Conservation (phyloP, 2,113 vertebrate genomes). For the Baryphthengus martii region DNA sequence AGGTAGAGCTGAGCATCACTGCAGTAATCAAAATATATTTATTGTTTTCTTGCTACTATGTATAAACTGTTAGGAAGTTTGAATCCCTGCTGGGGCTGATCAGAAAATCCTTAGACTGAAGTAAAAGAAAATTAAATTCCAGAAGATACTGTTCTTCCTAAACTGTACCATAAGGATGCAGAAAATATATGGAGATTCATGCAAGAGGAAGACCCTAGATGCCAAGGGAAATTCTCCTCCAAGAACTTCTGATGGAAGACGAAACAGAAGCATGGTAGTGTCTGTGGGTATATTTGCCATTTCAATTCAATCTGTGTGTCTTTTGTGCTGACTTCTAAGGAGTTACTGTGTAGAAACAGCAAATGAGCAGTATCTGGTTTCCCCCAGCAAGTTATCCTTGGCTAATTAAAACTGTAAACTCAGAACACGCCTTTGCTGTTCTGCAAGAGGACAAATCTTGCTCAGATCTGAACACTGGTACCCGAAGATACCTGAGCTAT, state of each 20-base stretch:
- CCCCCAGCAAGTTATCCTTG: background rate
- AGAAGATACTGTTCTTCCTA: background rate
- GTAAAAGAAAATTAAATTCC: constrained; percentile 22
- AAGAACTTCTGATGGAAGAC: background rate
- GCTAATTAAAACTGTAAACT: background rate
- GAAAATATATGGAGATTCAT: background rate
- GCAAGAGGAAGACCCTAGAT: background rate
- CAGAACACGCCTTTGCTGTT: background rate
- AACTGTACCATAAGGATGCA: background rate
- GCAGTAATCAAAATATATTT: constrained; percentile 4
- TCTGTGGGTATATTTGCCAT: background rate
- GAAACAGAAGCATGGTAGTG: background rate
- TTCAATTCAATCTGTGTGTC: background rate
- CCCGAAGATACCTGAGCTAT: background rate
- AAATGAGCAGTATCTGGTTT: background rate
- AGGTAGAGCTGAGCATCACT: background rate
- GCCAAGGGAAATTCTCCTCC: background rate
- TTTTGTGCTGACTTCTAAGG: background rate
- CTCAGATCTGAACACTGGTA: background rate
- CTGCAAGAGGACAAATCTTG: background rate
- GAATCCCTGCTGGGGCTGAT: background rate
- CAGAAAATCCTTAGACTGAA: constrained; percentile 42
- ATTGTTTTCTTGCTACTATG: constrained; percentile 10
- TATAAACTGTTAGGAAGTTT: background rate
- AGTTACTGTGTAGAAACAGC: background rate